Conservation (phyloP, 1,140 invertebrate genomes). For the Ceratoteleas bidentatus region DNA sequence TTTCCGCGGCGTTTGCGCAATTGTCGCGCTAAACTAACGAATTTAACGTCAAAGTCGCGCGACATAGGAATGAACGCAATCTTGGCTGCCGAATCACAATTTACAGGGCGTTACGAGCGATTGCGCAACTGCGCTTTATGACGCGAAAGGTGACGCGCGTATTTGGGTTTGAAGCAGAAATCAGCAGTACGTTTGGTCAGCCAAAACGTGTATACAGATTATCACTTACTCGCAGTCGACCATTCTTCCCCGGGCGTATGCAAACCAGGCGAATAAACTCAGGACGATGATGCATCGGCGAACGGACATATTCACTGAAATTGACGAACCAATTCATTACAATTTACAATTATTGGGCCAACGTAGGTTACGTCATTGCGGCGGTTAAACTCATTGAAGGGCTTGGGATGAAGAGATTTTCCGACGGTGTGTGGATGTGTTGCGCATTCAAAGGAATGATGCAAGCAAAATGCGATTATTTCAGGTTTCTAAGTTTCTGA, state of each 20-base stretch:
- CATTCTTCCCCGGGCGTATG: conserved; percentile 50
- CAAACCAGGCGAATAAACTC: conserved; percentile 67
- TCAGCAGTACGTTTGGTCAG: conserved; percentile 9
- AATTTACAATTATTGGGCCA: conserved; percentile 1
- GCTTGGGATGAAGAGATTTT: too few species aligned
- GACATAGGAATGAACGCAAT: too few species aligned
- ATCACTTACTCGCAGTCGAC: conserved; percentile 72
- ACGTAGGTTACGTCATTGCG: background rate
- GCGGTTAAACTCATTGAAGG: background rate
- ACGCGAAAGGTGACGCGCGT: too few species aligned
- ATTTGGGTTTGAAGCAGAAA: too few species aligned
- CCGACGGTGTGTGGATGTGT: too few species aligned
- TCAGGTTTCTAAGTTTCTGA: too few species aligned
- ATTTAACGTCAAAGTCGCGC: background rate
- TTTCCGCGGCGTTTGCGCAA: background rate
- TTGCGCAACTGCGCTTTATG: background rate
- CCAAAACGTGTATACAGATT: background rate
- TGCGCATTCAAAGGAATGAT: too few species aligned
- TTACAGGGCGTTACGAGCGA: background rate
- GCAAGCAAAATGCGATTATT: too few species aligned
- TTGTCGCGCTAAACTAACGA: background rate
- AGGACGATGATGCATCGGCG: conserved; percentile 69
- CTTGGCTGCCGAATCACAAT: background rate
- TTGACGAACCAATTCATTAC: conserved; percentile 31
- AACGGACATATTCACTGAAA: conserved; percentile 67